Conservation (phyloP, 2,888 invertebrate species). For the Hirtodrosophila duncani region DNA sequence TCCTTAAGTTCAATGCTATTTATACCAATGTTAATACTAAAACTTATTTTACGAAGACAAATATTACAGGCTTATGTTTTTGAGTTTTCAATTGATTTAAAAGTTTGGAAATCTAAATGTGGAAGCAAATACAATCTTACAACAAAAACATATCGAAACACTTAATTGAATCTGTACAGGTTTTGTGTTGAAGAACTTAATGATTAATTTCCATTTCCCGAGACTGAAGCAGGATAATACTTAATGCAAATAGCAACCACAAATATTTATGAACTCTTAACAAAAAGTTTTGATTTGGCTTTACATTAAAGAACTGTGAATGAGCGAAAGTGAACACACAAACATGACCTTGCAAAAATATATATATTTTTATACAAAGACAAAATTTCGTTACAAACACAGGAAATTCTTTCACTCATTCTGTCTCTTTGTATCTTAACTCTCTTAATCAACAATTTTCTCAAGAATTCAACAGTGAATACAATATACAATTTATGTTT, state of each 20-base stretch:
- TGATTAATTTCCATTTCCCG: no score
- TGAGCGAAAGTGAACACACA: no score
- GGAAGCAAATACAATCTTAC: conserved; percentile 10
- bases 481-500: conserved; percentile 41
- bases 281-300: no score
- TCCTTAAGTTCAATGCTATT: conserved; percentile 44
- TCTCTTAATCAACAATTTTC: conserved; percentile 29
- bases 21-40: conserved; percentile 45
- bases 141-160: no score
- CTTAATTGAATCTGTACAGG: no score
- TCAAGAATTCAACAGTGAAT: conserved; percentile 21
- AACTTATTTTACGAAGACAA: conserved; percentile 43
- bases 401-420: conserved; percentile 58
- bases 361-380: conserved; percentile 9
- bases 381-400: conserved; percentile 33
- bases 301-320: no score
- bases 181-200: no score
- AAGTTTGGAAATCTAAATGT: conserved; percentile 26
- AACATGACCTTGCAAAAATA: conserved; percentile 14
- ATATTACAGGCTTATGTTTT: conserved; percentile 40
- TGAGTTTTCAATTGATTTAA: conserved; percentile 38
- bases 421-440: conserved; percentile 47
- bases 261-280: no score
- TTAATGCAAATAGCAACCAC: no score
- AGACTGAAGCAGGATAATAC: no score